phyloP scores from a whole-genome alignment of 1,140 invertebrate genomes.

The Halesus radiatus region DNA sequence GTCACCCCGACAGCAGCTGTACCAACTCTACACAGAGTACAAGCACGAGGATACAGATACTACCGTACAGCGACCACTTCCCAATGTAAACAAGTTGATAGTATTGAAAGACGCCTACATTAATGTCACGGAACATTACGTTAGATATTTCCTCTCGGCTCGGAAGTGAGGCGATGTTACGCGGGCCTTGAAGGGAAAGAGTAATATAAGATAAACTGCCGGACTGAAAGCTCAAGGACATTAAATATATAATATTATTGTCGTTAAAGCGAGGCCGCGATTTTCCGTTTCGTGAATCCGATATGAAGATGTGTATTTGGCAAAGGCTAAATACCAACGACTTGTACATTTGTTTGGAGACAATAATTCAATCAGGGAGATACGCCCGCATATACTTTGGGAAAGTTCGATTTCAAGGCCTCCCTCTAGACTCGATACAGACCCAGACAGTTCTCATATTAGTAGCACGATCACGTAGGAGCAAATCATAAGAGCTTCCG shows the following conservation, averaged over 20 bases:
- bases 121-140: no score
- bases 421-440: not conserved
- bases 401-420: not conserved
- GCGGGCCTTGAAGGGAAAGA: not conserved
- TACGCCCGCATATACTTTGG: not conserved
- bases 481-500: constrained; percentile 1
- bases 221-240: not conserved
- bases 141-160: not conserved
- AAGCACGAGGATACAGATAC: no score
- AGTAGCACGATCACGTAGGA: not conserved
- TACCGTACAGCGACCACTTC: constrained; percentile 6
- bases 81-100: not conserved
- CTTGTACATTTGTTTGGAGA: no score
- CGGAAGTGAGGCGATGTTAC: not conserved
- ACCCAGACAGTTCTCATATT: not conserved
- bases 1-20: not conserved
- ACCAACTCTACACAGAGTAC: not conserved
- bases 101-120: not conserved
- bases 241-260: not conserved
- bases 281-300: not conserved
- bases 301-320: not conserved
- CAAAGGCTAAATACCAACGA: not conserved
- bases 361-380: not conserved
- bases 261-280: not conserved
- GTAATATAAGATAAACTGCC: not conserved